A percentile compares a stretch with the other conserved stretches of the same genome.
Evolutionary conservation across 2,113 vertebrate genomes (phyloP).

Genomic region (Passer domesticus): DNA sequence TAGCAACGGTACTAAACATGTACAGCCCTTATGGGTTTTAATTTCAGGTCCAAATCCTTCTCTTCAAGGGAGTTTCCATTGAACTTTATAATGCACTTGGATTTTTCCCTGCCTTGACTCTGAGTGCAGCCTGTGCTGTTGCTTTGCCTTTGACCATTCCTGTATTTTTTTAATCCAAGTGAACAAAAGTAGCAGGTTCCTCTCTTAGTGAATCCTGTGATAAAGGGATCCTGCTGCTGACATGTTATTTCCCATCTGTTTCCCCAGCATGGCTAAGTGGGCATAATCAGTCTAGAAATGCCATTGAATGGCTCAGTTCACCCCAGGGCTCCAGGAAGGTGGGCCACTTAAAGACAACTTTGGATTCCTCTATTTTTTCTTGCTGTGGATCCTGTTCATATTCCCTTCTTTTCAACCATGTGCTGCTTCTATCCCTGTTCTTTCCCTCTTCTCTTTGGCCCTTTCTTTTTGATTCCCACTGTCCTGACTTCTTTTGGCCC

Average conservation of each 20-base stretch:
- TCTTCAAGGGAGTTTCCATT: not conserved
- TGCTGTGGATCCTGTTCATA: not conserved
- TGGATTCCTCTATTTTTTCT: not conserved
- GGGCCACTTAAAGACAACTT: not conserved
- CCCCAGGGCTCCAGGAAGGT: constrained; percentile 15
- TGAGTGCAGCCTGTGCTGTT: not conserved
- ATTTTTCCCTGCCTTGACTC: not conserved
- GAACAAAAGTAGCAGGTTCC: not conserved
- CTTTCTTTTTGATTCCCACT: not conserved
- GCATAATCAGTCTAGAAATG: constrained; percentile 4
- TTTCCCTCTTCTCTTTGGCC: not conserved
- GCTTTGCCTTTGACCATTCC: not conserved
- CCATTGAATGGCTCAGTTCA: constrained; percentile 4
- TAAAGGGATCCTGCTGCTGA: not conserved
- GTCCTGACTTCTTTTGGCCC: not conserved
- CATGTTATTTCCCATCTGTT: not conserved
- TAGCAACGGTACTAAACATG: not conserved
- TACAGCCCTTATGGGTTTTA: not conserved
- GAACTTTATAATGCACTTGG: not conserved
- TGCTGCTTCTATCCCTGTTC: not conserved
- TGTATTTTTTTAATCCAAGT: not conserved
- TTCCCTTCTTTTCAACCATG: not conserved
- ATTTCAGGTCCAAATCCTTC: not conserved
- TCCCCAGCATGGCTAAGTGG: not conserved
- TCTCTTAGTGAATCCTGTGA: not conserved